Conservation (phyloP, 2,113 vertebrate genomes). For the Pelecanus crispus region DNA sequence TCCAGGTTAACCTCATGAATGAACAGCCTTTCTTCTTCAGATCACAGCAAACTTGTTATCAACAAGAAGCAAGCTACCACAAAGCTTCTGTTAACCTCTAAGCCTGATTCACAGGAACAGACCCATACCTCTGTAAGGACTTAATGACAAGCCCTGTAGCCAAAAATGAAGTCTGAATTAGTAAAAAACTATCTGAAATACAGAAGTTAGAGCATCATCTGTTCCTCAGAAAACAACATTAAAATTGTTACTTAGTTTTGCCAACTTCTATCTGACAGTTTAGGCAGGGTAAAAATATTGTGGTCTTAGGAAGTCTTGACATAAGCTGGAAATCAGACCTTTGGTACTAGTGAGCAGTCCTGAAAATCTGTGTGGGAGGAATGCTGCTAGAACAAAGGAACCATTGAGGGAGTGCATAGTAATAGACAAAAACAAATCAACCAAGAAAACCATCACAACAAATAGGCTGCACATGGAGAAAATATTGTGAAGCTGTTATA, state of each 20-base stretch:
- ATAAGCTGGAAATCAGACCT: background rate
- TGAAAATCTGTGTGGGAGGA: background rate
- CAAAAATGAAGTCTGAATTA: background rate
- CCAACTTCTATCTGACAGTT: background rate
- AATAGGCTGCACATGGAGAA: background rate
- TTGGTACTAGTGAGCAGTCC: background rate
- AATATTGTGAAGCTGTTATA: background rate
- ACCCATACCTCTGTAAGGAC: background rate
- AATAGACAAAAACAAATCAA: background rate
- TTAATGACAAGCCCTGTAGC: background rate
- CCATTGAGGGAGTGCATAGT: background rate
- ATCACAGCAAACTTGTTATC: background rate
- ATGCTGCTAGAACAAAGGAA: background rate
- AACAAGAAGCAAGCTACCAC: background rate
- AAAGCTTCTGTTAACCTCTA: background rate
- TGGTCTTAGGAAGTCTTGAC: background rate
- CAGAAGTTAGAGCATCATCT: background rate
- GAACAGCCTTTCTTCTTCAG: background rate
- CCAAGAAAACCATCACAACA: background rate
- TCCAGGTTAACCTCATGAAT: background rate
- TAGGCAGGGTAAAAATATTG: background rate
- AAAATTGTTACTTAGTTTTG: background rate
- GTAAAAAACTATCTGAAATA: background rate
- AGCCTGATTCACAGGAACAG: background rate
- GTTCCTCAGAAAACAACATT: background rate